These are phyloP conservation scores for human DNA, from an alignment of 2,113 vertebrate genomes.

Conservation along the genomic window GRCh38 chr1:213342501-213343000, in stretches of 20 bases:
- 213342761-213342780: not conserved
- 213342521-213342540: not conserved
- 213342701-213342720: not conserved
- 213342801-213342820: slow-evolving; percentile 2
- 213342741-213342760: not conserved
- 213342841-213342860: not conserved
- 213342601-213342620: not conserved
- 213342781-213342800: not conserved
- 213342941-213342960: not conserved
- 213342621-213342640: not conserved
- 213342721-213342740: not conserved
- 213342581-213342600: not conserved
- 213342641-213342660: not conserved
- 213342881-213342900: not conserved
- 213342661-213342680: not conserved
- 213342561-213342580: not conserved
- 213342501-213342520: not conserved
- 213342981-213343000: not conserved
- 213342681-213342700: not conserved
- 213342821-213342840: not conserved
- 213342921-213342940: not conserved
- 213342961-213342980: not conserved
- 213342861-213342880: not conserved
- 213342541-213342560: not conserved
- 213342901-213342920: not conserved